phyloP scores from a whole-genome alignment of 2,113 vertebrate species.

The Mus musculus region DNA sequence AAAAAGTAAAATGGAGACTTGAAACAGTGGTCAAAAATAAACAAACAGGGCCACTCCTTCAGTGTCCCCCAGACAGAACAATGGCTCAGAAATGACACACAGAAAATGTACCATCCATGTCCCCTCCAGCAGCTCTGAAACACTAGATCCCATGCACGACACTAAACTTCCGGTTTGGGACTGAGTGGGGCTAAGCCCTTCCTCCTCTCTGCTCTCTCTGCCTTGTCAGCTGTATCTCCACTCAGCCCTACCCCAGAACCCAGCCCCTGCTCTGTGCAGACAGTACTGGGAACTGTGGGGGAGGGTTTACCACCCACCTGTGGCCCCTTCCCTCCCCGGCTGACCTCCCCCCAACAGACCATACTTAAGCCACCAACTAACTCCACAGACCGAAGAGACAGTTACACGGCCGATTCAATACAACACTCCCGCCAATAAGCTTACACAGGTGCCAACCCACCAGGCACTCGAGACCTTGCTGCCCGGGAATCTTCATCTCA shows the following conservation, averaged over 20 bases:
- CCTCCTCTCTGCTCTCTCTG: neutral
- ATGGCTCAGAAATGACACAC: constrained; percentile 84
- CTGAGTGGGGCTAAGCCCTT: constrained; percentile 24
- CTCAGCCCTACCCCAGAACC: constrained; percentile 71
- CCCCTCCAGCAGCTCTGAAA: constrained; percentile 71
- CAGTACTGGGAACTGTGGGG: constrained; percentile 47
- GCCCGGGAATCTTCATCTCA: constrained; percentile 41
- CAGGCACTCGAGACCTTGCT: constrained; percentile 68
- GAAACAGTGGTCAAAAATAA: constrained; percentile 84
- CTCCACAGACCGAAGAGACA: constrained; percentile 57
- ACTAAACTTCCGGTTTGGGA: constrained; percentile 63
- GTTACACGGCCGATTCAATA: constrained; percentile 64
- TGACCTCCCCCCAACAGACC: constrained; percentile 67
- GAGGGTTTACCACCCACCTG: neutral
- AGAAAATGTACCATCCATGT: constrained; percentile 39
- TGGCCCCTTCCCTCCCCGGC: constrained; percentile 52
- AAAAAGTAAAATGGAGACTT: constrained; percentile 72
- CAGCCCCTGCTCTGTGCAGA: constrained; percentile 66
- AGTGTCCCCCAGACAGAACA: constrained; percentile 72
- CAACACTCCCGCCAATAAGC: constrained; percentile 18
- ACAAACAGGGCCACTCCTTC: constrained; percentile 74
- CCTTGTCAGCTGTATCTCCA: constrained; percentile 27
- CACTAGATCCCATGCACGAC: constrained; percentile 56
- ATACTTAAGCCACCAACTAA: constrained; percentile 62
- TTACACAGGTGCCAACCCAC: constrained; percentile 59